Evolutionary conservation across 2,888 invertebrate genomes (phyloP), one percentile per base, ranked within the genome.

Genomic region (Agrochola macilenta): DNA sequence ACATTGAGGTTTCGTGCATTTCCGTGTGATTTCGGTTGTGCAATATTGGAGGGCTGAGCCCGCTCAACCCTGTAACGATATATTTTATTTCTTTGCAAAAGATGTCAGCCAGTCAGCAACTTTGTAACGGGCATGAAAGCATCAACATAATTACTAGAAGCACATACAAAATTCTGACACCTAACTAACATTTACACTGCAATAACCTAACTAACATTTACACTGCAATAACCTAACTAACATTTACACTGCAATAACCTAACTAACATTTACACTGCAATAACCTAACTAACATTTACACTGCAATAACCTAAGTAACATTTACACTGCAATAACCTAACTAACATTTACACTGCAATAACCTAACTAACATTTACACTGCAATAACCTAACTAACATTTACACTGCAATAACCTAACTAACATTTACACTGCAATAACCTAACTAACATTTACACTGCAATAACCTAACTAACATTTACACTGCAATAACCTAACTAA

Each of bases 11-110:
- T 69, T 71, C 35, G 57, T 68, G 57, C 46, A 57, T 58, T 74
- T 85, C 70, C 74, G 60, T 81, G 52, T 58, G 58, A 57, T 49
- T 61, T 65, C 14, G 35, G 20, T 84, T 72, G 43, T 39, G 68
- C 49, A 64, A 69, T n/a, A 49, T 54, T n/a, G 12, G 23, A 60
- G 39, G 26, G 8, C 35, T 23, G 20, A 54, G 71, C 43, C 20
- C 8, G 4, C 35, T 23, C 14, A 54, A 65, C 43, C 20, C 8
- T 23, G 3, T 14, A 30, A 30, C n/a, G n/a, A 14, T 14, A 30
- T 46, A 66, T 58, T 58, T 49, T n/a, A 68, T 17, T 57, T 17
- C n/a, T 35, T 35, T n/a, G n/a, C 35, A n/a, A 35, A 39, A 9
- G 17, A 43, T 43, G 43, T 64, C 65, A n/a, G 11, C 17, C n/a